Conservation (phyloP, 1,140 invertebrate genomes). For the Uloborus diversus region DNA sequence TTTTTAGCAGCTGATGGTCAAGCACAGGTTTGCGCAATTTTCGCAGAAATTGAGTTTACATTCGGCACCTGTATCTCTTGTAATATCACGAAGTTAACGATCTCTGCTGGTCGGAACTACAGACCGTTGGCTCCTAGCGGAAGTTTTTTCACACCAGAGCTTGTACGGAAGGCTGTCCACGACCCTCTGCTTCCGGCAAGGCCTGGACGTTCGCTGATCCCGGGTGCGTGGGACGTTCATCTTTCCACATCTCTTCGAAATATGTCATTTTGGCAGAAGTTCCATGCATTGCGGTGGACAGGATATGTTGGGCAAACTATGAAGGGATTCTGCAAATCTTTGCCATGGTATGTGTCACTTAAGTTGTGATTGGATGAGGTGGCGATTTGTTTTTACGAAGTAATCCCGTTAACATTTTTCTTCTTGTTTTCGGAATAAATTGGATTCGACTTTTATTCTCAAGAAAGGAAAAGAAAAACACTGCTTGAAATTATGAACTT, state of each 20-base stretch:
- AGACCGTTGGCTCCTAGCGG: constrained; percentile 21
- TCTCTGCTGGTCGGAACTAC: constrained; percentile 25
- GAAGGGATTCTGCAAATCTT: too few species aligned
- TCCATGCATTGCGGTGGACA: too few species aligned
- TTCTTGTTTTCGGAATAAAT: too few species aligned
- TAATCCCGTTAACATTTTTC: too few species aligned
- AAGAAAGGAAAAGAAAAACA: too few species aligned
- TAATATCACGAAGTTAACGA: constrained; percentile 35
- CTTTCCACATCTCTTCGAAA: constrained; percentile 11
- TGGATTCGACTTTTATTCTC: too few species aligned
- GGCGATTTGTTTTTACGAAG: too few species aligned
- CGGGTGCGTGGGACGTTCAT: constrained; percentile 12
- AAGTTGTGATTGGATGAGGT: too few species aligned
- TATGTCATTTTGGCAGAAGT: too few species aligned
- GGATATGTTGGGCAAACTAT: too few species aligned
- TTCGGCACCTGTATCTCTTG: not conserved
- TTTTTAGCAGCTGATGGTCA: not conserved
- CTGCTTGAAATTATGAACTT: too few species aligned
- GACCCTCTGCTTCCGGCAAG: constrained; percentile 12
- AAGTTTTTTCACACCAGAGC: constrained; percentile 34
- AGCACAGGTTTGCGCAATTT: not conserved
- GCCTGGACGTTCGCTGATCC: constrained; percentile 19
- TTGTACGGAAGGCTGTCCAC: constrained; percentile 26
- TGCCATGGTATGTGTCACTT: too few species aligned
- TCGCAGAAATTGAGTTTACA: not conserved